These are phyloP conservation scores for Erethizon dorsatum DNA, from an alignment of 2,797 vertebrate genomes.

Conservation along the genomic window DNA sequence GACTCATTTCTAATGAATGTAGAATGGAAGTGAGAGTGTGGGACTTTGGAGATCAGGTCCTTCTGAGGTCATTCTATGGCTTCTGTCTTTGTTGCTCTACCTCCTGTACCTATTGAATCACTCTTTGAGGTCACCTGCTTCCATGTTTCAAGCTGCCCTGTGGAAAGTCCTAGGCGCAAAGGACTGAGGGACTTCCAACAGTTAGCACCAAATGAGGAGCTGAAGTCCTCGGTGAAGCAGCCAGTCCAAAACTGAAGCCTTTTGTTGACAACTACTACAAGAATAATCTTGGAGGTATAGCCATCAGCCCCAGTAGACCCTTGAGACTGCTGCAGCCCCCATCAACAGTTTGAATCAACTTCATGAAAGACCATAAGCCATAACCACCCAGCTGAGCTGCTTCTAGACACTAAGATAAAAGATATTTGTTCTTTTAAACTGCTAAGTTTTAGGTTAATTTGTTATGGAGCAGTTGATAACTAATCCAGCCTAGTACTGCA, in stretches of 20 bases:
- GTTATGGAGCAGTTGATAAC: neutral
- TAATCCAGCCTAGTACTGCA: neutral
- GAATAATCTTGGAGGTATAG: neutral
- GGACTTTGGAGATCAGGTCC: neutral
- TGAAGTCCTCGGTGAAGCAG: neutral
- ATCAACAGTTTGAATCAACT: neutral
- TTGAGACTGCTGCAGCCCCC: neutral
- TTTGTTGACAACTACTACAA: neutral
- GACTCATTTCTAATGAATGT: neutral
- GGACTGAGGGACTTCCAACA: neutral
- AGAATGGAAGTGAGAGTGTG: neutral
- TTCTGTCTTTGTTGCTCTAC: neutral
- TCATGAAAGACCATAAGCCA: neutral
- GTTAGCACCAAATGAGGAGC: neutral
- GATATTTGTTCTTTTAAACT: conserved; percentile 11
- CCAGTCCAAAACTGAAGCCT: neutral
- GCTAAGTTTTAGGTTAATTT: neutral
- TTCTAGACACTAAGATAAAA: neutral
- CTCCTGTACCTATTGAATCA: neutral
- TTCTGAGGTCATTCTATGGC: neutral
- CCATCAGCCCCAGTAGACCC: neutral
- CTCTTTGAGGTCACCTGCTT: neutral
- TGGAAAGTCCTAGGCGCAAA: neutral
- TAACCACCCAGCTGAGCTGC: neutral
- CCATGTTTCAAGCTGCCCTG: neutral